Base-by-base conservation (phyloP, 2,113 vertebrate genomes). In the Brachypteracias leptosomus region DNA sequence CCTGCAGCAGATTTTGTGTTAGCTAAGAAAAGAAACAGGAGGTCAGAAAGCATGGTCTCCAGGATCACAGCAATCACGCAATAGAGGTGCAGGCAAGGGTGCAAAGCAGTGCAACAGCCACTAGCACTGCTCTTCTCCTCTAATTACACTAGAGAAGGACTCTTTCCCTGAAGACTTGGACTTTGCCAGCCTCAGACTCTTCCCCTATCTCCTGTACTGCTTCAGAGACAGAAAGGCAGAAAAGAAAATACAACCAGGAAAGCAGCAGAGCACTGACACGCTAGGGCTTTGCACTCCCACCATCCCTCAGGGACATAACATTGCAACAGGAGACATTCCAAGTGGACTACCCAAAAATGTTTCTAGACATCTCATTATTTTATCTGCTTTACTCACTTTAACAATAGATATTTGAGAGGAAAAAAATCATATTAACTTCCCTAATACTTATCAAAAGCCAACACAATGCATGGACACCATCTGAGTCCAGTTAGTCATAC, bases 11-110 rank as follows among this genome's bases (percentile, higher is more conserved):
- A 8, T 54, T 85, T 88, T 76, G 16, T 51, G 16, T 38, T 9
- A 58, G 29, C 63, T n/a, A 73, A 81, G 65, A 67, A 91, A 90
- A 70, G 54, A 88, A 91, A 85, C 31, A 31, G 25, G 7, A 92
- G 71, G 63, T 25, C 82, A 93, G 68, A 74, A 83, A 65, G 58
- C 10, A 0, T 4, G 21, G 38, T 75, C 65, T 75, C 20, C 44
- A 36, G 44, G 40, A 89, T 49, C 85, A 79, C 11, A 3, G 47
- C 31, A 35, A 14, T 47, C 87, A 65, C 0, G 0, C 82, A 72
- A 42, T 0, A 1, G 24, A 73, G 24, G 10, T 1, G 3, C 0
- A 3, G 49, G 62, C 54, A 91, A 85, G 36, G 36, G 15, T 12
- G 46, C 26, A 24, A 55, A 78, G 65, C 77, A 71, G 21, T 4